phyloP scores from a whole-genome alignment of 2,113 vertebrate genomes.

The Dipodomys merriami region DNA sequence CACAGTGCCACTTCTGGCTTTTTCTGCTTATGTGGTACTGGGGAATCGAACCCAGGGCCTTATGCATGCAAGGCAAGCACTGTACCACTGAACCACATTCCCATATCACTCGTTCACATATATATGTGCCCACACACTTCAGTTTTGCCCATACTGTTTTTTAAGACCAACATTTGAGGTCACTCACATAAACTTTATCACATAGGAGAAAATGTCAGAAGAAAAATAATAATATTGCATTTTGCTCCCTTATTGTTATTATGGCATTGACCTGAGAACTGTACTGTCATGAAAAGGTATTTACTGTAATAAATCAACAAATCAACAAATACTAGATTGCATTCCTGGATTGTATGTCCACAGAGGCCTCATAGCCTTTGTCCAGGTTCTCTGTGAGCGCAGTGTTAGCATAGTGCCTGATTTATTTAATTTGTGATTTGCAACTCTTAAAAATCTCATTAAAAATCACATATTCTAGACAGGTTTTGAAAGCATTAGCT shows the following conservation, averaged over 20 bases:
- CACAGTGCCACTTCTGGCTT: too few relatives aligned
- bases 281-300: background rate
- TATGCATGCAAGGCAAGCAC: too few relatives aligned
- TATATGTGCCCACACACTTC: background rate
- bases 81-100: too few relatives aligned
- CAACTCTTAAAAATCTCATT: slow-evolving; percentile 8
- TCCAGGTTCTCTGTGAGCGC: background rate
- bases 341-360: background rate
- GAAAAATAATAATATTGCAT: background rate
- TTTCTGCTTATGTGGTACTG: too few relatives aligned
- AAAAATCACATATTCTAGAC: background rate
- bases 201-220: background rate
- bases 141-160: background rate
- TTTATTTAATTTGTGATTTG: background rate
- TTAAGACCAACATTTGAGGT: background rate
- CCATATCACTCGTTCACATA: background rate
- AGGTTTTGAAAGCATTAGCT: background rate
- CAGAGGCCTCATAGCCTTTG: background rate
- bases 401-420: background rate
- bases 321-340: background rate
- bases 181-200: background rate
- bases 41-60: too few relatives aligned
- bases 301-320: background rate
- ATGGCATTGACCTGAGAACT: background rate
- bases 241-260: background rate